These are phyloP conservation scores for Disparrhopalites patrizii DNA, from an alignment of 2,888 invertebrate species.

Conservation along the genomic window DNA sequence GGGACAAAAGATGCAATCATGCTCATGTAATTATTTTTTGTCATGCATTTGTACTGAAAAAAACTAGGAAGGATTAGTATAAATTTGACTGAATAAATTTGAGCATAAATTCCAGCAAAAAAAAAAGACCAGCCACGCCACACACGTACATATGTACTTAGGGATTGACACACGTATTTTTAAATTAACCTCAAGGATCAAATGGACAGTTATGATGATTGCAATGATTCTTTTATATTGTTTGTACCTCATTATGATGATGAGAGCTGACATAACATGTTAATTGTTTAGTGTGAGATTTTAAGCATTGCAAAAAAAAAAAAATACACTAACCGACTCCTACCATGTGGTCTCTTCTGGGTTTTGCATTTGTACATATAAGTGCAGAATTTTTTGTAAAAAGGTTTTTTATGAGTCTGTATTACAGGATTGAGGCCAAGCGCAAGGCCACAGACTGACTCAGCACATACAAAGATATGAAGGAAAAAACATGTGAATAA, in stretches of 20 bases:
- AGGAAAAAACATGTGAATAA: too few relatives aligned
- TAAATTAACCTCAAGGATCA: background rate
- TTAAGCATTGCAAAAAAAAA: background rate
- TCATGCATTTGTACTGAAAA: too few relatives aligned
- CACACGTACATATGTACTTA: background rate
- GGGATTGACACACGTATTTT: background rate
- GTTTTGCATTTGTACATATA: background rate
- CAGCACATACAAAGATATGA: background rate
- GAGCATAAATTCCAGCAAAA: background rate
- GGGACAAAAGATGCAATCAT: too few relatives aligned
- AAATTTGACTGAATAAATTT: background rate
- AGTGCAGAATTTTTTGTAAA: background rate
- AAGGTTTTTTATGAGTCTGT: background rate
- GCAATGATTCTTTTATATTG: too few relatives aligned
- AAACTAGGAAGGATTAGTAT: slow-evolving; percentile 2
- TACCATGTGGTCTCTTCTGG: background rate
- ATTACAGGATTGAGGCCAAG: background rate
- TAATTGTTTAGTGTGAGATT: background rate
- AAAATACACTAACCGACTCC: too few relatives aligned
- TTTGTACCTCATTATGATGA: background rate
- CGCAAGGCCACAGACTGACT: background rate
- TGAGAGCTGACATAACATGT: slow-evolving; percentile 2
- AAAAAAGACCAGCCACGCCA: too few relatives aligned
- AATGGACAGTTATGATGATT: background rate
- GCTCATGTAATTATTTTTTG: too few relatives aligned